Evolutionary conservation across 2,888 invertebrate species (phyloP), one percentile per base, ranked within the genome.

Genomic region (Nomada lathburiana): DNA sequence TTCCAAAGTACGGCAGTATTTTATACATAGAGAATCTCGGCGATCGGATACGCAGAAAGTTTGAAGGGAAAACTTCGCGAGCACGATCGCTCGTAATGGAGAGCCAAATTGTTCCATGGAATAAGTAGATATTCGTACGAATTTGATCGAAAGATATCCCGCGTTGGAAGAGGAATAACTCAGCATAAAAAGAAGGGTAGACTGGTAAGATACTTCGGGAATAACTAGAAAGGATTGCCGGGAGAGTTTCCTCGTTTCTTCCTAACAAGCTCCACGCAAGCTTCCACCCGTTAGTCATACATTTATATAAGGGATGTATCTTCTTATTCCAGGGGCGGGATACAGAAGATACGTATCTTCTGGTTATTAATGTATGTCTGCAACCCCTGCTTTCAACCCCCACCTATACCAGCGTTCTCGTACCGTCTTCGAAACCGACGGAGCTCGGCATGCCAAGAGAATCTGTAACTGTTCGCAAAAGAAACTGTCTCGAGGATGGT

Each of bases 311-410:
- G 89, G 91, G 87, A 90, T 87, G 91, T 91, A 90, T 90, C 90
- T 89, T 81, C 86, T 78, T 86, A 83, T 86, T 87, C 86, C 82
- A 71, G 72, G 62, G 90, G 88, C 87, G 89, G 86, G 73, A 86
- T 89, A 80, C 80, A 73, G 75, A 83, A 92, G 92, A 93, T 92
- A 90, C 90, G 91, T 91, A 92, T 92, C 92, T 92, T 86, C 86
- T 80, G 88, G 92, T 93, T 93, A 93, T 93, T 93, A 93, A 93
- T 93, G 93, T 92, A 92, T 84, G 92, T 93, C 93, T 92, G 92
- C 90, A 83, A 86, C 80, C 88, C 85, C 83, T 50, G 62, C 86
- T 77, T 76, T 81, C 87, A 79, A 68, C 76, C 78, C 50, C 44
- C 74, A 26, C 74, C 76, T 67, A 44, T 53, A 62, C 1, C 11